Evolutionary conservation across 37 sponge, comb jelly and placozoan species (phyloP).

Genomic region (Lycopodina hypogea): DNA sequence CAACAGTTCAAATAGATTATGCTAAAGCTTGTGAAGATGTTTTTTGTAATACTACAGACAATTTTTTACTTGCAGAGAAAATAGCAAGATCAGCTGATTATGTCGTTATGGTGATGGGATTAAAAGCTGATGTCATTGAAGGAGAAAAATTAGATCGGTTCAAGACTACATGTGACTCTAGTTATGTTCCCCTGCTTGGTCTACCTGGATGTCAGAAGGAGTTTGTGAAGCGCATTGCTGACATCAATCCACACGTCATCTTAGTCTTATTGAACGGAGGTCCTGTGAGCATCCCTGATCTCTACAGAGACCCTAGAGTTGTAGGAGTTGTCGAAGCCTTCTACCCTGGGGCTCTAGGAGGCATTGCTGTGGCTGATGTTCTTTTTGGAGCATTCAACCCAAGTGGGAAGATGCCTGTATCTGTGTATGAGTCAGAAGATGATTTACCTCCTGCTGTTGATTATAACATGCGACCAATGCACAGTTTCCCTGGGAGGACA

Average conservation of each 20-base stretch:
- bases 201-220: too few species aligned
- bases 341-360: too few species aligned
- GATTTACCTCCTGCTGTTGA: slow-evolving; percentile 15
- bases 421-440: too few species aligned
- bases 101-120: slow-evolving; percentile 62
- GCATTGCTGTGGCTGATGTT: too few species aligned
- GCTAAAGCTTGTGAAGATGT: slow-evolving; percentile 12
- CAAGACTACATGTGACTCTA: slow-evolving; percentile 12
- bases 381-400: too few species aligned
- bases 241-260: too few species aligned
- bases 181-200: slow-evolving; percentile 13
- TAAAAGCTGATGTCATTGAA: slow-evolving; percentile 46
- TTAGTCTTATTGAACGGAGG: too few species aligned
- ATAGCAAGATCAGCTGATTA: slow-evolving; percentile 46
- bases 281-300: too few species aligned
- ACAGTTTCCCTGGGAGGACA: slow-evolving; percentile 50
- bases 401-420: too few species aligned
- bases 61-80: slow-evolving; percentile 25
- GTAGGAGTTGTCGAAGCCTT: too few species aligned
- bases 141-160: slow-evolving; percentile 55
- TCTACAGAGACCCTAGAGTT: too few species aligned
- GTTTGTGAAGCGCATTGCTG: too few species aligned
- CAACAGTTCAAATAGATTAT: background rate
- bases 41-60: slow-evolving; percentile 27
- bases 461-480: slow-evolving; percentile 45